A percentile compares a stretch with the other conserved stretches of the same genome.
These are phyloP conservation scores for Lepidocyrtinus sp. DNA, from an alignment of 2,888 invertebrate genomes.

Conservation along the genomic window DNA sequence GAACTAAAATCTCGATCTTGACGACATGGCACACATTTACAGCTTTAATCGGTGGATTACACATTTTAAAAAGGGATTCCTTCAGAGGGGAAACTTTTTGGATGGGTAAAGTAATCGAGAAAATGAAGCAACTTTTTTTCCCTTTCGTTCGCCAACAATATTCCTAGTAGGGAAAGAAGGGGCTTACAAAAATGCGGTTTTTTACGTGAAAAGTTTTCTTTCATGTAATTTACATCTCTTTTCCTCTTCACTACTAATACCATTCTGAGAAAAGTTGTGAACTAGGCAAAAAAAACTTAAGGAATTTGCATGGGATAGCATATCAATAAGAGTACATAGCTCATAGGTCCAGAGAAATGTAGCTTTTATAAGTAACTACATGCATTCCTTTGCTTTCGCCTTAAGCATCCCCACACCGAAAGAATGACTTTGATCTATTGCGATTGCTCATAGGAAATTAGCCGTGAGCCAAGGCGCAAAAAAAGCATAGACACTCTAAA, in stretches of 20 bases:
- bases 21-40: constrained; percentile 43
- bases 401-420: neutral
- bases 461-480: constrained; percentile 52
- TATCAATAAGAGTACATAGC: neutral
- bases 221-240: constrained; percentile 5
- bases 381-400: neutral
- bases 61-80: constrained; percentile 17
- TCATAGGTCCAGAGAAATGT: too few relatives aligned
- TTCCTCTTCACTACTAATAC: neutral
- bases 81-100: neutral
- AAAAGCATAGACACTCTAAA: neutral
- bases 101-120: constrained; percentile 21
- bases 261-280: neutral
- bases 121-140: constrained; percentile 41
- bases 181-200: constrained; percentile 26
- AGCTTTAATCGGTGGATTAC: constrained; percentile 39
- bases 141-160: neutral
- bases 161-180: neutral
- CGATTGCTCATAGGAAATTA: constrained; percentile 57
- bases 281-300: neutral
- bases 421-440: constrained; percentile 55
- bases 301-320: neutral
- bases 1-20: neutral
- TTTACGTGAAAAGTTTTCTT: constrained; percentile 23
- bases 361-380: neutral